Conservation (phyloP, 2,888 invertebrate genomes). For the Drosophila mimica region DNA sequence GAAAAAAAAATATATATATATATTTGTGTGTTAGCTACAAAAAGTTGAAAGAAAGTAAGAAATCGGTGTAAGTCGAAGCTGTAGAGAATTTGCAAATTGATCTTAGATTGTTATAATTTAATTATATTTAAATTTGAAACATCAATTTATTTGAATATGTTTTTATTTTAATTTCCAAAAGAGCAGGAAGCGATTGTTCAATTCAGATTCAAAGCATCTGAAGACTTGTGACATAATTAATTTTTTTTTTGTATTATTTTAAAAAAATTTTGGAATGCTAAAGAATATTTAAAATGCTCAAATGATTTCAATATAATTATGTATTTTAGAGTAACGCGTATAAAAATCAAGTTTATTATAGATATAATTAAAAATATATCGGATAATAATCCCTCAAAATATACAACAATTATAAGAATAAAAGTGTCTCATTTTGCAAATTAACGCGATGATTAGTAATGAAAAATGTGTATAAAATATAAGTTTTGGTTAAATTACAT, state of each 20-base stretch:
- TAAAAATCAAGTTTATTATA: neutral
- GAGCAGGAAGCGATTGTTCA: neutral
- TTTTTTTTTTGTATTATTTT: too few relatives aligned
- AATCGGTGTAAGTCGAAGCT: neutral
- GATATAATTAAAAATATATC: neutral
- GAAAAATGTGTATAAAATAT: neutral
- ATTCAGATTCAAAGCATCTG: neutral
- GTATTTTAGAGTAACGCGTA: neutral
- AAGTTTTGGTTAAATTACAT: neutral
- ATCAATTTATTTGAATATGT: neutral
- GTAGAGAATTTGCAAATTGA: neutral
- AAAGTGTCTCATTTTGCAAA: neutral
- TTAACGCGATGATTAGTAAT: constrained; percentile 33
- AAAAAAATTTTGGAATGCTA: neutral
- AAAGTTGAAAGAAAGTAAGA: neutral
- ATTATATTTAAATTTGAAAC: neutral
- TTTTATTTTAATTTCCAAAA: neutral
- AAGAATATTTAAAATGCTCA: neutral
- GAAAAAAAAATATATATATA: constrained; percentile 2
- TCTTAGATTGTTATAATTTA: neutral
- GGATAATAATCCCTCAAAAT: neutral
- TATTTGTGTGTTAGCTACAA: constrained; percentile 10
- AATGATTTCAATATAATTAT: neutral
- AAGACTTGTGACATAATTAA: neutral
- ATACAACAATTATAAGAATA: neutral